A percentile compares a stretch with the other conserved stretches of the same genome.
These are phyloP conservation scores for Boleophthalmus pectinirostris DNA, from an alignment of 2,113 vertebrate species.

Conservation along the genomic window DNA sequence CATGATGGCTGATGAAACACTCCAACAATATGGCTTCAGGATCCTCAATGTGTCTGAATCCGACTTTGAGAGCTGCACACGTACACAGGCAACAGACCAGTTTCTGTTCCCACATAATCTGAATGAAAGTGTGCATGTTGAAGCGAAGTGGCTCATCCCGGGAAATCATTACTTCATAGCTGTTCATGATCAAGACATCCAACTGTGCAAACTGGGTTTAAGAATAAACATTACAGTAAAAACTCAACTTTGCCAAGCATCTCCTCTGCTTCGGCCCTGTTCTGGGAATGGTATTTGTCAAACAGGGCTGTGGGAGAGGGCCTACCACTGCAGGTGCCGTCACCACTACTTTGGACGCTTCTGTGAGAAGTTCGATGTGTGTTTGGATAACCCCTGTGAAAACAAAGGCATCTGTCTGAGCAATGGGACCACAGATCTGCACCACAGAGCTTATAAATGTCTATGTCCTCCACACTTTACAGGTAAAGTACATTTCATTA, in stretches of 20 bases:
- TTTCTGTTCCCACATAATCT: constrained; percentile 71
- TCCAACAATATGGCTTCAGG: constrained; percentile 77
- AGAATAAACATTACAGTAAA: constrained; percentile 81
- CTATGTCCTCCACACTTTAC: constrained; percentile 75
- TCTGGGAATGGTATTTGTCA: constrained; percentile 82
- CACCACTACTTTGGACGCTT: constrained; percentile 78
- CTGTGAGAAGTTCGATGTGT: constrained; percentile 79
- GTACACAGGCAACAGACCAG: constrained; percentile 51
- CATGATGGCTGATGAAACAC: constrained; percentile 74
- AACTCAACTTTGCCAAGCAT: constrained; percentile 75
- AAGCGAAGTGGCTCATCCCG: constrained; percentile 73
- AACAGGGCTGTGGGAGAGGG: constrained; percentile 72
- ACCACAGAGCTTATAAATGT: constrained; percentile 71
- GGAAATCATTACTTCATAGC: constrained; percentile 84
- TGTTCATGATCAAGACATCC: constrained; percentile 54
- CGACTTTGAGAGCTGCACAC: constrained; percentile 76
- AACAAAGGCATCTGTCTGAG: constrained; percentile 77
- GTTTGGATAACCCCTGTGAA: constrained; percentile 75
- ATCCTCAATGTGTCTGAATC: constrained; percentile 79
- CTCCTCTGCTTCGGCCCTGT: constrained; percentile 71
- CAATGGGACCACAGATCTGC: constrained; percentile 50
- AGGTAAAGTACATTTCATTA: constrained; percentile 69
- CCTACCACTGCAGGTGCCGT: constrained; percentile 77
- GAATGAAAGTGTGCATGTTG: constrained; percentile 69
- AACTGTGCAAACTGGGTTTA: constrained; percentile 78